Evolutionary conservation across 2,113 vertebrate species (phyloP).

Genomic region (Turnix velox): DNA sequence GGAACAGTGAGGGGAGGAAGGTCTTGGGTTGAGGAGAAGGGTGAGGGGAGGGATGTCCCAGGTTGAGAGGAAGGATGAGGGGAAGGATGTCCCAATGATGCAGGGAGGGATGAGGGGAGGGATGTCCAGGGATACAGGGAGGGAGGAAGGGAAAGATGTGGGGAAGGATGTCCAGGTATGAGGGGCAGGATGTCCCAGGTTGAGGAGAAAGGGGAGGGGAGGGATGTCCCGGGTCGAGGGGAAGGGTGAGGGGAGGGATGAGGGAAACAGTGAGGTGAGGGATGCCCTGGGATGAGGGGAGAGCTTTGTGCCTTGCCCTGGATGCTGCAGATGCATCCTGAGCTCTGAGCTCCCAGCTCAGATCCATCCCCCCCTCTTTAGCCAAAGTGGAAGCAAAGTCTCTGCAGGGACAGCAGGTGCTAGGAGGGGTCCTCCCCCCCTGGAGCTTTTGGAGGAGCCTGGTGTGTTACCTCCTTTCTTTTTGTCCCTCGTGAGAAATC

Average conservation of each 20-base stretch:
- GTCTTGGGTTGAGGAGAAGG: no score
- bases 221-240: accelerated
- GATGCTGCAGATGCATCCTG: not conserved
- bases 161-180: not conserved
- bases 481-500: not conserved
- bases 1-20: no score
- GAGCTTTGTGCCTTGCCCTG: not conserved
- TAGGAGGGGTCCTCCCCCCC: not conserved
- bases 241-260: not conserved
- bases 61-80: no score
- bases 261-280: no score
- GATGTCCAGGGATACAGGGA: no score
- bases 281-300: no score
- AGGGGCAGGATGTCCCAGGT: accelerated
- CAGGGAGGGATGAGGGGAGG: no score
- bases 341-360: not conserved
- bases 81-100: not conserved
- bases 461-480: accelerated
- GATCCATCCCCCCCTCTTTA: not conserved
- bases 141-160: no score
- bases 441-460: not conserved
- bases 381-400: not conserved
- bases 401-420: not conserved
- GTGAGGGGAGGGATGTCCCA: no score
- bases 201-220: no score